These are phyloP conservation scores for Fulmarus glacialis DNA, from an alignment of 2,113 vertebrate genomes.

Conservation along the genomic window DNA sequence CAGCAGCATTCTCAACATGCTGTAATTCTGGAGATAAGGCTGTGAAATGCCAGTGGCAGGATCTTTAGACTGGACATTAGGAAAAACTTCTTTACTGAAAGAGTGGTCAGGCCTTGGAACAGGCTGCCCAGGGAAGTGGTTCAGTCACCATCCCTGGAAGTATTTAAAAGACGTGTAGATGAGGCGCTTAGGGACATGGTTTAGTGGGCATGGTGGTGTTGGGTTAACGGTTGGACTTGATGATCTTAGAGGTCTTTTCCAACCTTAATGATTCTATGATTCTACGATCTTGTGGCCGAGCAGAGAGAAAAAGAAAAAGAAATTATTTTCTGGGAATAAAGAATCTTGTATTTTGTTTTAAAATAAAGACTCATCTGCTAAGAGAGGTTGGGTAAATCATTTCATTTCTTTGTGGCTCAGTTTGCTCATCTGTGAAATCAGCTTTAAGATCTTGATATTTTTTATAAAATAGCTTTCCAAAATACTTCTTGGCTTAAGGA, in stretches of 20 bases:
- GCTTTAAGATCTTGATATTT: neutral
- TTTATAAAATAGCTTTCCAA: neutral
- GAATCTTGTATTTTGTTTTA: neutral
- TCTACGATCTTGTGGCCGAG: neutral
- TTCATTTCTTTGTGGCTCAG: neutral
- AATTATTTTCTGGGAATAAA: neutral
- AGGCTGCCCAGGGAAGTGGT: too few relatives aligned
- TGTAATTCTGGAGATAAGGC: neutral
- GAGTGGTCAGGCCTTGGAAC: too few relatives aligned
- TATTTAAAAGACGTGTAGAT: too few relatives aligned
- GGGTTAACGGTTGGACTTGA: too few relatives aligned
- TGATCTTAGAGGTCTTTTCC: too few relatives aligned
- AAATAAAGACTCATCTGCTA: neutral
- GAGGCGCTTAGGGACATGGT: too few relatives aligned
- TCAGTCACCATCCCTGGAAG: too few relatives aligned
- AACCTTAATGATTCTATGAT: too few relatives aligned
- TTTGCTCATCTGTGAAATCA: neutral
- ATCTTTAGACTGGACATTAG: too few relatives aligned
- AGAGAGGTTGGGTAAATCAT: neutral
- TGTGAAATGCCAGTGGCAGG: neutral
- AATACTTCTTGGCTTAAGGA: neutral
- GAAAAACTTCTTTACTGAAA: too few relatives aligned
- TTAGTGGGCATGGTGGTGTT: too few relatives aligned
- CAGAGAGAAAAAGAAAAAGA: neutral
- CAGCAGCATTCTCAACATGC: neutral